Evolutionary conservation across 2,113 vertebrate species (phyloP), one percentile per base, ranked within the genome.

Genomic region (pig (Sus scrofa)): DNA sequence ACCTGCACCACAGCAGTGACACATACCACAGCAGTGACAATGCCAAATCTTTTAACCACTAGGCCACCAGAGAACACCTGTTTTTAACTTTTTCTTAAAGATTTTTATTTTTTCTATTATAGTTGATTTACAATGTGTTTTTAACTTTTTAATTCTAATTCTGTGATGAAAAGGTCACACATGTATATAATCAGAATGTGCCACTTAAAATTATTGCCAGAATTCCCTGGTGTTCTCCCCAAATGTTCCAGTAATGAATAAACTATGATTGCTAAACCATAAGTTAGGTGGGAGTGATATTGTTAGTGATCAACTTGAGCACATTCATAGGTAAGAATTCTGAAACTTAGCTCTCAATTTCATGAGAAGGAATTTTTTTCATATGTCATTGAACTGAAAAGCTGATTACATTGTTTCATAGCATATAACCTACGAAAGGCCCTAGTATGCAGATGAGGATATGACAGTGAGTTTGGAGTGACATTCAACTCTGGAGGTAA

Each of bases 371-470:
- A 74, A 65, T 86, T 82, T 81, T 87, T 62, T 86, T 86, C 75
- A 67, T 15, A 0, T 0, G 13, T 44, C 44, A 56, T 91, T 44
- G 87, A 34, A 86, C 79, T 73, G 0, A 0, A n/a, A 78, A 63
- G 60, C 6, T 50, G 62, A 14, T 87, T 96, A 4, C 2, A 0
- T 96, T 96, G 20, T 58, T 32, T 56, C 81, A 34, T 93, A 99
- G 99, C 99, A 99, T 97, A 99, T 99, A 99, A 99, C 99, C 0
- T 99, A 99, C 98, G 99, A 99, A 98, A 99, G 99, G 99, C 98
- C 99, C 0, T 99, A 99, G 81, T 99, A 99, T 32, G 99, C 99
- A 70, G 99, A 99, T 98, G 98, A 99, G 97, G 99, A 99, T 97
- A 99, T 99, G 99, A 99, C 99, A 15, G 99, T 99, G 0, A 99